Conservation (phyloP, 1,140 invertebrate species). For the Bombus cullumanus region DNA sequence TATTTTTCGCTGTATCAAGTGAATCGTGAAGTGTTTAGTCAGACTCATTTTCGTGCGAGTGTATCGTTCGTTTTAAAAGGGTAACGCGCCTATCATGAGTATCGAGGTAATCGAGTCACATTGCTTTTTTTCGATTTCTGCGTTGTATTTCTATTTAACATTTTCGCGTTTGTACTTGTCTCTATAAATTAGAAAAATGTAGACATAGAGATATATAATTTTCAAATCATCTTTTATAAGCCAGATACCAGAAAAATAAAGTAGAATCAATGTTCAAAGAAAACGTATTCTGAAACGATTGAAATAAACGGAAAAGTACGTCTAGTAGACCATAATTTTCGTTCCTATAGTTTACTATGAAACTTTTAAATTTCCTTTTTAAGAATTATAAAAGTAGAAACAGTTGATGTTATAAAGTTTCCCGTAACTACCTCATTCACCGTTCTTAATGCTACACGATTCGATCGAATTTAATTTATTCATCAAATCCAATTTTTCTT, state of each 20-base stretch:
- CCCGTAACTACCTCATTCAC: not conserved
- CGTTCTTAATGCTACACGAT: not conserved
- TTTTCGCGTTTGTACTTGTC: too few species aligned
- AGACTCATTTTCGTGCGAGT: not conserved
- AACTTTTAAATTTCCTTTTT: not conserved
- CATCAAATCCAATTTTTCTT: not conserved
- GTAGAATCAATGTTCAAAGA: not conserved
- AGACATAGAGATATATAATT: not conserved
- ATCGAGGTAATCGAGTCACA: not conserved
- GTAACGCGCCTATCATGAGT: not conserved
- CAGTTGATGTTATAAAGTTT: not conserved
- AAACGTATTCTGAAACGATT: not conserved
- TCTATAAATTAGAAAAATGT: too few species aligned
- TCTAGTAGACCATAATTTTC: too few species aligned
- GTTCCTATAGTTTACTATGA: too few species aligned
- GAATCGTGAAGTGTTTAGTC: not conserved
- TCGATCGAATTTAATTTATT: not conserved
- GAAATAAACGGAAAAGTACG: not conserved
- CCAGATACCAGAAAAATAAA: not conserved
- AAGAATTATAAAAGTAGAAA: not conserved
- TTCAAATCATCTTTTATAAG: not conserved
- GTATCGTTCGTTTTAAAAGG: not conserved
- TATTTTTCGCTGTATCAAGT: too few species aligned
- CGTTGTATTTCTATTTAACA: too few species aligned
- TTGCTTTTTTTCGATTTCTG: not conserved